phyloP scores from a whole-genome alignment of 2,888 invertebrate genomes.

The Leptinotarsa tumamoca region DNA sequence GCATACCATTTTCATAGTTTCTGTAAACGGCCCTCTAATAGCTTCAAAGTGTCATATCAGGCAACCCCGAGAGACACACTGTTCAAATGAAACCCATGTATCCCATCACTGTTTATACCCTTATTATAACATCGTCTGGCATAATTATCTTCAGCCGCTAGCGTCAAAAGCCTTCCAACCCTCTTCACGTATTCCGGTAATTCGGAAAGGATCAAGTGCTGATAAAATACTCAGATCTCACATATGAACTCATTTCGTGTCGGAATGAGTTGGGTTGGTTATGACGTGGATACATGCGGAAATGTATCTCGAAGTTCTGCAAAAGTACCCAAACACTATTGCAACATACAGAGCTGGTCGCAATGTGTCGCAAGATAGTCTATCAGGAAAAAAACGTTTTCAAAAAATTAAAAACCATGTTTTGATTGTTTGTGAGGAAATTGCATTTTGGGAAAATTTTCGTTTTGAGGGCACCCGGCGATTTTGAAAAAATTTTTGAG shows the following conservation, averaged over 20 bases:
- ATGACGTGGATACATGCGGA: not conserved
- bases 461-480: no score
- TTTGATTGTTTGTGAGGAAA: no score
- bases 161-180: slow-evolving; percentile 8
- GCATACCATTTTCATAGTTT: not conserved
- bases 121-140: slow-evolving; percentile 7
- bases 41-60: not conserved
- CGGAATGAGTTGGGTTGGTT: not conserved
- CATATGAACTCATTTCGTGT: slow-evolving; percentile 13
- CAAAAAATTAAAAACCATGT: no score
- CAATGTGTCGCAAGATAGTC: no score
- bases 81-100: slow-evolving; percentile 5
- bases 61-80: not conserved
- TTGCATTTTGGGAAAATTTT: no score
- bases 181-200: slow-evolving; percentile 3
- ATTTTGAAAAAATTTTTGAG: no score
- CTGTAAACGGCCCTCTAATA: not conserved
- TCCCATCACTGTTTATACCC: slow-evolving; percentile 6
- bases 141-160: slow-evolving; percentile 1
- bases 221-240: slow-evolving; percentile 1
- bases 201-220: slow-evolving; percentile 10
- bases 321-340: no score
- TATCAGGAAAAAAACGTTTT: no score
- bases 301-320: not conserved
- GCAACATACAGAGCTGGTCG: no score